Evolutionary conservation across 1,140 invertebrate genomes (phyloP), one percentile per base, ranked within the genome.

Genomic region (Diachasmimorpha longicaudata): DNA sequence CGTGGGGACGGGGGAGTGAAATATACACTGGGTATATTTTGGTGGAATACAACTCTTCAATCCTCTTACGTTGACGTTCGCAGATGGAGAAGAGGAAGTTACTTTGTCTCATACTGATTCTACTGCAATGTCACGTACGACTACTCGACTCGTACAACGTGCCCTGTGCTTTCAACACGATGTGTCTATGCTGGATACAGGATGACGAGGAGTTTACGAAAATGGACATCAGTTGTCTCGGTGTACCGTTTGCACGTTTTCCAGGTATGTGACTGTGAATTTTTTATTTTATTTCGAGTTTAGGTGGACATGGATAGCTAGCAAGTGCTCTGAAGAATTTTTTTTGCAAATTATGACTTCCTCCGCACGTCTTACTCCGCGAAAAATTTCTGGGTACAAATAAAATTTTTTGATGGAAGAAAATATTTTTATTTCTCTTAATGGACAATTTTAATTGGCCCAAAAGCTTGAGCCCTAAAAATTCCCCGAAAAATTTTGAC

Each of bases 201-300:
- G 90, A 90, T 75, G 90, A 91, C 70, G 86, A 88, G 31, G 90
- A 91, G 77, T 89, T 86, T 58, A 90, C 89, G 5, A 88, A 91
- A 80, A 90, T 91, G 88, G 91, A 93, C 78, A 91, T 93, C 78
- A 92, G 89, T 81, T 93, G 92, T 81, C 89, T 92, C 77, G 91
- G 91, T 76, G 91, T 93, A 70, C 89, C 91, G 46, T 90, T 93
- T 46, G 90, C 91, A 55, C 90, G 90, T 84, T 90, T 93, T 83
- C 91, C 92, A 81, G 91, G 91, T 92, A 83, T 81, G 84, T 78
- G 11, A 52, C 1, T 52, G 48, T n/a, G 14, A 52, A 52, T 52
- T 52, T 16, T 16, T 52, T 16, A 16, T 52, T n/a, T 13, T 52
- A 46, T 52, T 16, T n/a, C 48, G n/a, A 52, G 9, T 52, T n/a